Evolutionary conservation across 2,888 invertebrate genomes (phyloP), one percentile per base, ranked within the genome.

Genomic region (Scaptomyza flava): DNA sequence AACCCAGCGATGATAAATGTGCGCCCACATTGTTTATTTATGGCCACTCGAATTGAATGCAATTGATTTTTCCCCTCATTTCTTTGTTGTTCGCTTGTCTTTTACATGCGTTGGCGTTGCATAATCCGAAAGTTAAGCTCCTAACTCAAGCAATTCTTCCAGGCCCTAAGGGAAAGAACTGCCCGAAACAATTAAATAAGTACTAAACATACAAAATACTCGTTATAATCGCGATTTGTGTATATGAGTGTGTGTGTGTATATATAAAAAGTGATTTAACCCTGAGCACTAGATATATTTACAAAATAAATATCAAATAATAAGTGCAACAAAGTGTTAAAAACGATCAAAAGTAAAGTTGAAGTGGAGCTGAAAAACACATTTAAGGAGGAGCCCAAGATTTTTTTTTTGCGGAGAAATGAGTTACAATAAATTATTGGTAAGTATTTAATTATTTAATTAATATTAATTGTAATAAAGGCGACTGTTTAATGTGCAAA

Each of bases 401-500:
- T 54, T 68, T 79, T 87, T 75, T 79, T 77, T 81, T 82, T 78
- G 77, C 79, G 90, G 81, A 91, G 91, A 90, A 85, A 91, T 91
- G 90, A 85, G 84, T 83, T 80, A 78, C 89, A 82, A 75, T 73
- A 81, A 84, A 80, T 86, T 89, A 73, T 77, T 90, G 90, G 90
- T 91, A 81, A 91, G 83, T 89, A 0, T 41, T 48, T 30, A 41
- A 23, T 14, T 30, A 20, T 41, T 50, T 30, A 8, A 38, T 41
- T 12, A 20, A n/a, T 23, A 20, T 20, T 36, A 14, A n/a, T 58
- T 12, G 36, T 30, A 36, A 31, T 56, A 41, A 41, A 34, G n/a
- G 30, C 41, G 11, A 31, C 30, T 20, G 31, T 31, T 60, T 47
- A 60, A 75, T 68, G 63, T 47, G 17, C 34, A 51, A 48, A 51